Evolutionary conservation across 2,888 invertebrate genomes (phyloP).

Genomic region (Eupithecia dodoneata): DNA sequence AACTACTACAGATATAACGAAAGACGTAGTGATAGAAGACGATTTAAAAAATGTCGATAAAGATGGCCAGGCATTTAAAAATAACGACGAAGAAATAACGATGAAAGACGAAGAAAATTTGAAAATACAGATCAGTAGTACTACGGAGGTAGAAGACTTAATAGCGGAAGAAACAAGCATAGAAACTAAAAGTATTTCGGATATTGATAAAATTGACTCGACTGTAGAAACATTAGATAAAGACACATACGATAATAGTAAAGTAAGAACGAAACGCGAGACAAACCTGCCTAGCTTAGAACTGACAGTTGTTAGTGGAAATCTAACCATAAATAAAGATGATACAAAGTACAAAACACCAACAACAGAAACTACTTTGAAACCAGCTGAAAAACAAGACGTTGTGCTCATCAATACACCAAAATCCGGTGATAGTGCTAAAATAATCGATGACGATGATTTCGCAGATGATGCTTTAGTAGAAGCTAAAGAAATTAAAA

Average conservation of each 20-base stretch:
- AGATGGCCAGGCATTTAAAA: conserved; percentile 4
- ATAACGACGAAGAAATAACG: neutral
- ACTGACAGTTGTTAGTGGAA: conserved; percentile 29
- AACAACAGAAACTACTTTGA: neutral
- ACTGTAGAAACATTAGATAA: neutral
- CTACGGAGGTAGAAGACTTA: conserved; percentile 32
- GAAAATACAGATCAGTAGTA: neutral
- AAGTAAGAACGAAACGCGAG: conserved; percentile 21
- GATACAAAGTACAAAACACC: neutral
- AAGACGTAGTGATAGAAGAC: neutral
- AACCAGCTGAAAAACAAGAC: neutral
- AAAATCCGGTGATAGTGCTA: conserved; percentile 8
- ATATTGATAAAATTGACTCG: neutral
- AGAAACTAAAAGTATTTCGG: neutral
- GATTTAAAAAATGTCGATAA: neutral
- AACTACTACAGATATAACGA: neutral
- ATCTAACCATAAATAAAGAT: conserved; percentile 19
- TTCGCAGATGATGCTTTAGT: conserved; percentile 3
- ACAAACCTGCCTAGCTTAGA: neutral
- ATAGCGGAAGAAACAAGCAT: conserved; percentile 37
- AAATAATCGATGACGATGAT: neutral
- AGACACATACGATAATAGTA: neutral
- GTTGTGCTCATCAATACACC: neutral
- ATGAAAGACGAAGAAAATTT: conserved; percentile 4
- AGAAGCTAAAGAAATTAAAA: neutral